A percentile compares a stretch with the other conserved stretches of the same genome.
Conservation (phyloP, 1,140 invertebrate genomes). For the Rhynchophorus ferrugineus region DNA sequence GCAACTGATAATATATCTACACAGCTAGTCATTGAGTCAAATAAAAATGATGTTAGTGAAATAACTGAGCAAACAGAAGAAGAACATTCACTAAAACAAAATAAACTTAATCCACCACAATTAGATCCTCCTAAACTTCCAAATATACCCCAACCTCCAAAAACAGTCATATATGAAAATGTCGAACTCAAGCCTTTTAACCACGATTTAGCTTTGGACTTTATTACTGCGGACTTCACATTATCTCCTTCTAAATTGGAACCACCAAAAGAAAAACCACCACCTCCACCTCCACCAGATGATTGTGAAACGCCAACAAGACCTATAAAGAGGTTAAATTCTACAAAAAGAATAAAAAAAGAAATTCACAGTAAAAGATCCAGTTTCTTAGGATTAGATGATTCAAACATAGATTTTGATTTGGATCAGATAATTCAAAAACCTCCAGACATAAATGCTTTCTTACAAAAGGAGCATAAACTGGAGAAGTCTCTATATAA, state of each 20-base stretch:
- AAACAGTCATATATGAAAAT: constrained; percentile 28
- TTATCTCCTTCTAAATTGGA: constrained; percentile 54
- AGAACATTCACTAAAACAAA: not conserved
- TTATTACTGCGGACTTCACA: constrained; percentile 27
- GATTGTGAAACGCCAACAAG: constrained; percentile 35
- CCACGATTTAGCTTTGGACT: constrained; percentile 14
- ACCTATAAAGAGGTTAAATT: constrained; percentile 62
- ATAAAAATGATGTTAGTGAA: no score
- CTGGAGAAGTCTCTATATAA: constrained; percentile 65
- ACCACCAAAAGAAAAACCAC: constrained; percentile 79
- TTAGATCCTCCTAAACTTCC: constrained; percentile 9
- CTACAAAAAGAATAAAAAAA: constrained; percentile 77
- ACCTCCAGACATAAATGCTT: constrained; percentile 70
- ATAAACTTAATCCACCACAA: not conserved
- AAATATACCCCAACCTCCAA: constrained; percentile 14
- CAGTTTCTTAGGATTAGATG: constrained; percentile 78
- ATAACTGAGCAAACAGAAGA: not conserved
- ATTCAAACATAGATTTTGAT: constrained; percentile 59
- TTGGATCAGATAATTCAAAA: constrained; percentile 59
- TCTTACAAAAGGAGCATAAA: constrained; percentile 70
- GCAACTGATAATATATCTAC: constrained; percentile 20
- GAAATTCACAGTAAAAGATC: constrained; percentile 76
- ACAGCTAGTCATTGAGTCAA: not conserved
- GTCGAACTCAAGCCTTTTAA: constrained; percentile 15
- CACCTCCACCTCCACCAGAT: constrained; percentile 61